Conservation (phyloP, 30 jellyfish, hydroid and myxozoan genomes). For the Pelagia noctiluca region DNA sequence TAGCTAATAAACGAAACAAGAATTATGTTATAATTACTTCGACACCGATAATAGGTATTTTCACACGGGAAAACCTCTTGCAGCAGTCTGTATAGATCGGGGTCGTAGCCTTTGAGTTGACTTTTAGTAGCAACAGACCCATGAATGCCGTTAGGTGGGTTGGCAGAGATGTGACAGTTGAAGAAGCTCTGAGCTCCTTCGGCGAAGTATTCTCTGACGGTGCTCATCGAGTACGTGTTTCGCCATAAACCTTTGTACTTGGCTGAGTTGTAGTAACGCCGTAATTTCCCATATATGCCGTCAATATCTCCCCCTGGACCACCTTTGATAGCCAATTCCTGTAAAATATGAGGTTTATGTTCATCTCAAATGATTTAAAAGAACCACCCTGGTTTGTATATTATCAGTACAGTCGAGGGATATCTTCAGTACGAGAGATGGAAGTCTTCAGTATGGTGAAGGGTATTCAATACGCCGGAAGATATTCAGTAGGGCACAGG, state of each 20-base stretch:
- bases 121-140: constrained; percentile 46
- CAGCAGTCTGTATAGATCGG: constrained; percentile 51
- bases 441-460: no score
- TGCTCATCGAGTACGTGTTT: constrained; percentile 64
- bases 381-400: no score
- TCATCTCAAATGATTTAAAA: no score
- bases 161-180: constrained; percentile 52
- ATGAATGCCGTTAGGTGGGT: constrained; percentile 75
- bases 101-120: constrained; percentile 57
- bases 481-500: no score
- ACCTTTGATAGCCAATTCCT: constrained; percentile 74
- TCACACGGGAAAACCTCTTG: constrained; percentile 72
- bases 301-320: constrained; percentile 55
- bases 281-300: constrained; percentile 41
- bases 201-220: constrained; percentile 74
- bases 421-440: no score
- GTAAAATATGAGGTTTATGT: not conserved
- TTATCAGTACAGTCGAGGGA: no score
- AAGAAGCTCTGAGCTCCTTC: constrained; percentile 82
- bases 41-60: constrained; percentile 60
- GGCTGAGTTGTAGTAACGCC: constrained; percentile 57
- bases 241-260: constrained; percentile 61
- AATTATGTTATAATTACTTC: not conserved
- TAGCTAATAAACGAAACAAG: not conserved
- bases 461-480: no score